These are phyloP conservation scores for Pagrus major DNA, from an alignment of 2,113 vertebrate species.

Conservation along the genomic window DNA sequence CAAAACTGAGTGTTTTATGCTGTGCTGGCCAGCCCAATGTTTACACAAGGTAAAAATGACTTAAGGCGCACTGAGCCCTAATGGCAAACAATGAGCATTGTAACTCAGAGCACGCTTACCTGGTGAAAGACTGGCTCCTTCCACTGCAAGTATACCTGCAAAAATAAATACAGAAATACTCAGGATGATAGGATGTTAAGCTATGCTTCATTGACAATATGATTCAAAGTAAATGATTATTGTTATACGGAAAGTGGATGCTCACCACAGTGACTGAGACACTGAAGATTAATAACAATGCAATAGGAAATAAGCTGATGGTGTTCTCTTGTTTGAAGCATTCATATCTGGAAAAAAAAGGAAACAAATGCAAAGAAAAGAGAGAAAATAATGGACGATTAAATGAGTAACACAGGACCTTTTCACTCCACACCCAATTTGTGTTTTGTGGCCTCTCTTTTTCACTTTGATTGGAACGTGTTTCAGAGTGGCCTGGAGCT, in stretches of 20 bases:
- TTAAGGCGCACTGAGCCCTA: slow-evolving; percentile 32
- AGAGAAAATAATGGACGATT: background rate
- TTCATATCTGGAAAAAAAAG: slow-evolving; percentile 93
- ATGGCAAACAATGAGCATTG: slow-evolving; percentile 64
- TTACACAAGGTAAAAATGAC: slow-evolving; percentile 43
- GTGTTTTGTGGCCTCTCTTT: background rate
- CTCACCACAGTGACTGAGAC: slow-evolving; percentile 94
- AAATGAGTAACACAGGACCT: background rate
- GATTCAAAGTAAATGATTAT: background rate
- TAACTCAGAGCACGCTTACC: slow-evolving; percentile 81
- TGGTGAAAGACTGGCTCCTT: slow-evolving; percentile 98
- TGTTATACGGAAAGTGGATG: slow-evolving; percentile 21
- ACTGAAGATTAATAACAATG: slow-evolving; percentile 91
- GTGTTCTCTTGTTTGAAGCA: slow-evolving; percentile 95
- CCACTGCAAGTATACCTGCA: slow-evolving; percentile 94
- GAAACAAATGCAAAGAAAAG: background rate
- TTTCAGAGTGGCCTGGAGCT: background rate
- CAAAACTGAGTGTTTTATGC: background rate
- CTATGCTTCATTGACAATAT: background rate
- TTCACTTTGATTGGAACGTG: background rate
- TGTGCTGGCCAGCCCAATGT: slow-evolving; percentile 14
- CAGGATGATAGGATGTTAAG: background rate
- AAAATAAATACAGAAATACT: slow-evolving; percentile 59
- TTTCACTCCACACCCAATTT: background rate
- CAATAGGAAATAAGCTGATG: slow-evolving; percentile 89